A percentile compares a stretch with the other conserved stretches of the same genome.
Evolutionary conservation across 2,888 invertebrate species (phyloP).

Genomic region (Metacarcinus magister): DNA sequence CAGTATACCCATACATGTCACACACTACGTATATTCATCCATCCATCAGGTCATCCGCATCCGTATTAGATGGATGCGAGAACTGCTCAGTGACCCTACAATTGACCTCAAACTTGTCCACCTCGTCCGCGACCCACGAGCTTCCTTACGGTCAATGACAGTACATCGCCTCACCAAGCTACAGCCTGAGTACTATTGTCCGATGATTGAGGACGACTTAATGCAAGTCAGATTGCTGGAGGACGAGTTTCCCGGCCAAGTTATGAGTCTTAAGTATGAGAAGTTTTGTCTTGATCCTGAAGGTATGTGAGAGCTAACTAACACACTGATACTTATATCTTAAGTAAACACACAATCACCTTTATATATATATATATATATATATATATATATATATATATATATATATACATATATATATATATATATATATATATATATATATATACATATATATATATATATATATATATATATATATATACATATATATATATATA

Average conservation of each 20-base stretch:
- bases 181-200: neutral
- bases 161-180: constrained; percentile 47
- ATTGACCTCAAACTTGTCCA: constrained; percentile 14
- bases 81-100: neutral
- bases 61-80: constrained; percentile 7
- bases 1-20: neutral
- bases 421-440: constrained; percentile 42
- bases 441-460: constrained; percentile 42
- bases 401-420: constrained; percentile 38
- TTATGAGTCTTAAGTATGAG: neutral
- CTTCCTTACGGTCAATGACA: neutral
- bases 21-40: neutral
- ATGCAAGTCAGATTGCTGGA: neutral
- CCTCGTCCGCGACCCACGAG: constrained; percentile 42
- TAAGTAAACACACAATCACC: neutral
- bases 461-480: constrained; percentile 44
- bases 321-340: neutral
- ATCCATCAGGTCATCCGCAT: neutral
- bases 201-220: neutral
- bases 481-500: constrained; percentile 49
- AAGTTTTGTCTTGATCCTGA: neutral
- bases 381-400: constrained; percentile 51
- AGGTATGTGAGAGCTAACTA: too few relatives aligned
- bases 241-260: constrained; percentile 8
- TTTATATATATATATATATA: neutral